These are phyloP conservation scores for Minunthozetes semirufus DNA, from an alignment of 2,888 invertebrate species.

Conservation along the genomic window DNA sequence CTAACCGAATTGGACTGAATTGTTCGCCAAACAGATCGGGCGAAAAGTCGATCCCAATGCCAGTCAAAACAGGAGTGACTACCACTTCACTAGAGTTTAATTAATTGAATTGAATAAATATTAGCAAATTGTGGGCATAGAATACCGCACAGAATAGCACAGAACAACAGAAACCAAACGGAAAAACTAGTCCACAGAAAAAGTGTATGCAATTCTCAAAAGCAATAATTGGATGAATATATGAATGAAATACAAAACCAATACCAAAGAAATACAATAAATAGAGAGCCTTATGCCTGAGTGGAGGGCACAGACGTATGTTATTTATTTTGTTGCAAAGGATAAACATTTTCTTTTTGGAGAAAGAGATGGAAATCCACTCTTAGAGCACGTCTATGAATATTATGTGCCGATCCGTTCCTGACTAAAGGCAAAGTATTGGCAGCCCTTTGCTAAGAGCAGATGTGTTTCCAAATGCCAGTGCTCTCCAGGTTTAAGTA, in stretches of 20 bases:
- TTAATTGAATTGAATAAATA: slow-evolving; percentile 16
- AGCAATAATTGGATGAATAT: slow-evolving; percentile 14
- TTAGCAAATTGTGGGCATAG: slow-evolving; percentile 10
- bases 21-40: slow-evolving; percentile 15
- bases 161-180: background rate
- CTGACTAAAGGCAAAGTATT: slow-evolving; percentile 20
- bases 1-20: background rate
- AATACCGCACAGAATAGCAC: background rate
- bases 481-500: slow-evolving; percentile 24
- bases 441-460: slow-evolving; percentile 4
- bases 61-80: background rate
- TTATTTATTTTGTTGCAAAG: slow-evolving; percentile 25
- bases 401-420: background rate
- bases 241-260: slow-evolving; percentile 25
- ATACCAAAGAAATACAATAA: background rate
- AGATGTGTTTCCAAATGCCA: background rate
- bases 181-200: background rate
- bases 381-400: background rate
- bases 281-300: background rate
- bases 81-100: slow-evolving; percentile 20
- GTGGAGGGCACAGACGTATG: background rate
- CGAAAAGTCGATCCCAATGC: slow-evolving; percentile 9
- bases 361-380: slow-evolving; percentile 23
- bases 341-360: slow-evolving; percentile 12
- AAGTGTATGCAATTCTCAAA: slow-evolving; percentile 3